Evolutionary conservation across 2,113 vertebrate genomes (phyloP).

Genomic region (Anguilla japonica): DNA sequence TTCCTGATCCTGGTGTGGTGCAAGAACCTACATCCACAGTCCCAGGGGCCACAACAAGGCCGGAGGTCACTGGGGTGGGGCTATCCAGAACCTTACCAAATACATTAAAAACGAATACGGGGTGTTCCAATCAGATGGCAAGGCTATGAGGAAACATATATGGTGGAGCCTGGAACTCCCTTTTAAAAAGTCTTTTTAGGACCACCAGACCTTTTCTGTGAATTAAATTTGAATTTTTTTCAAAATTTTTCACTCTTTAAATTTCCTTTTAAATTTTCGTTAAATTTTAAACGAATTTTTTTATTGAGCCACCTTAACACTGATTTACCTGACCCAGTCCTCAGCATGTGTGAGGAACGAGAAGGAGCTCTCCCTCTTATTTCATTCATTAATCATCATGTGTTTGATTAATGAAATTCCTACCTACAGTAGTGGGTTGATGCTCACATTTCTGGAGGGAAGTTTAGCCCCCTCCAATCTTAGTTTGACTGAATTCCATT

Average conservation of each 20-base stretch:
- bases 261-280: too few relatives aligned
- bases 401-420: conserved; percentile 22
- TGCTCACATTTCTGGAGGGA: conserved; percentile 6
- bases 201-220: background rate
- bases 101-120: background rate
- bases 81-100: background rate
- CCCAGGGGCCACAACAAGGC: background rate
- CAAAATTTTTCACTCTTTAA: too few relatives aligned
- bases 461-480: conserved; percentile 46
- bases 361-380: background rate
- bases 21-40: background rate
- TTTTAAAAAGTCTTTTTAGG: background rate
- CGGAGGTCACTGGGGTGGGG: background rate
- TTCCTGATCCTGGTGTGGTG: background rate
- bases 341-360: background rate
- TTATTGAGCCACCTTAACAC: background rate
- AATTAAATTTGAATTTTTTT: background rate
- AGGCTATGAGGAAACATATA: background rate
- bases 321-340: background rate
- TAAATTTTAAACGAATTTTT: too few relatives aligned
- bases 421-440: background rate
- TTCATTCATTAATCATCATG: conserved; percentile 6
- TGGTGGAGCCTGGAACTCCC: background rate
- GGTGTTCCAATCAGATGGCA: background rate
- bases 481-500: conserved; percentile 60